phyloP scores from a whole-genome alignment of 2,888 invertebrate genomes.

The Seladonia tumulorum region DNA sequence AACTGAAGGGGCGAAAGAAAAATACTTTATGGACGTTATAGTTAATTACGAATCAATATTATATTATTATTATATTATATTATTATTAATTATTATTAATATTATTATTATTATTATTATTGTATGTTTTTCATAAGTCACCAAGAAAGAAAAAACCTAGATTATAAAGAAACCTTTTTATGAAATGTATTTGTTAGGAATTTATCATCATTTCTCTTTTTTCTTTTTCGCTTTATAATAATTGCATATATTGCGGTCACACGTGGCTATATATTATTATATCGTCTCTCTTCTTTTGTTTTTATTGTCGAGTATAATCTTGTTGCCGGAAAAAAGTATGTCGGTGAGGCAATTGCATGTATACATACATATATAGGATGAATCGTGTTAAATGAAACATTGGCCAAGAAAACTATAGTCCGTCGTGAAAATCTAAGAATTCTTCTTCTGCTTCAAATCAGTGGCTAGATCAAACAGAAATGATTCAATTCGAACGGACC shows the following conservation, averaged over 20 bases:
- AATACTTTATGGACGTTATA: conserved; percentile 82
- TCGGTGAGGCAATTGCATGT: conserved; percentile 66
- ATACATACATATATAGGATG: conserved; percentile 47
- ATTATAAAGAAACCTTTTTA: conserved; percentile 77
- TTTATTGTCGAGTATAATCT: conserved; percentile 71
- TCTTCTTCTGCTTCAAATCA: conserved; percentile 72
- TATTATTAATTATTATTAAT: conserved; percentile 64
- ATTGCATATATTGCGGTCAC: conserved; percentile 79
- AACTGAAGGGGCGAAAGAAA: conserved; percentile 71
- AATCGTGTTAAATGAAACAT: conserved; percentile 41
- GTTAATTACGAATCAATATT: conserved; percentile 81
- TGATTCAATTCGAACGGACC: background rate
- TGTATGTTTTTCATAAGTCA: conserved; percentile 74
- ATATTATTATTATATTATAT: conserved; percentile 68
- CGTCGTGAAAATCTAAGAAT: conserved; percentile 61
- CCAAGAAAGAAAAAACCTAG: conserved; percentile 68
- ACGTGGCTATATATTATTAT: conserved; percentile 72
- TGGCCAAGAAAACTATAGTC: conserved; percentile 19
- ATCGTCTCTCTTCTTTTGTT: conserved; percentile 77
- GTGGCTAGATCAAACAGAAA: conserved; percentile 36
- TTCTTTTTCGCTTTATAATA: conserved; percentile 45
- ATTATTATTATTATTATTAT: conserved; percentile 71
- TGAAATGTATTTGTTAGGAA: conserved; percentile 79
- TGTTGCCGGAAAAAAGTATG: conserved; percentile 39
- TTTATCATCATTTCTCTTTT: conserved; percentile 73